Base-by-base conservation (phyloP, 2,797 vertebrate genomes). In the Enteromius trimaculatus region DNA sequence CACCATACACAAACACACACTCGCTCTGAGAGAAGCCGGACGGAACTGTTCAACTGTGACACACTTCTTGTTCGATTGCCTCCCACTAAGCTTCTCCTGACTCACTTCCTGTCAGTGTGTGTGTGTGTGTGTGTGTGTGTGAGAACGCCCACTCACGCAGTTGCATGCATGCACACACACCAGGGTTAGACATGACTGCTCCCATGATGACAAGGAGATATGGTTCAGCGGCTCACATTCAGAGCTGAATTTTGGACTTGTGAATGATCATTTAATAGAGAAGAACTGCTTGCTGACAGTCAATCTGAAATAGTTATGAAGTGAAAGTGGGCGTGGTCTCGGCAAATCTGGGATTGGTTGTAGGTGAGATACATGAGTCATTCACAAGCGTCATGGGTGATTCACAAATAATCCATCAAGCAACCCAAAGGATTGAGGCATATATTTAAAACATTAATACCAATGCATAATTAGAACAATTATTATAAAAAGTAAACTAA, bases 21-120 rank as follows among this genome's bases (percentile, higher is more conserved):
- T 76, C 21, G 4, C 8, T n/a, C 47, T 11, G 66, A 74, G 44
- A 58, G 79, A 60, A 80, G 83, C 86, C 71, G 84, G 78, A 84
- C 62, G 34, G 70, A 84, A 78, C 72, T 49, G 66, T 74, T 70
- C 74, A 19, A 70, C 70, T 77, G 84, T 84, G 86, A 88, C 77
- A 84, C 66, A 79, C 79, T 86, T 88, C 80, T 86, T 80, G 80
- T 80, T 66, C 34, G 66, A 62, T 86, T 51, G 37, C 83, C 79
- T 83, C 78, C 80, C 71, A 80, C 60, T 66, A 78, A 81, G 42
- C 77, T 74, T 37, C 68, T 66, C 64, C 55, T 90, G 91, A 92
- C 88, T 91, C 77, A 74, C 84, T 93, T 93, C 92, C 91, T 93
- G 90, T 91, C 47, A 84, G 62, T 77, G 62, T 78, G 66, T 23